A percentile compares a stretch with the other conserved stretches of the same genome.
Conservation (phyloP, 37 sponge, comb jelly and placozoan species). For the Oscarella lobularis region DNA sequence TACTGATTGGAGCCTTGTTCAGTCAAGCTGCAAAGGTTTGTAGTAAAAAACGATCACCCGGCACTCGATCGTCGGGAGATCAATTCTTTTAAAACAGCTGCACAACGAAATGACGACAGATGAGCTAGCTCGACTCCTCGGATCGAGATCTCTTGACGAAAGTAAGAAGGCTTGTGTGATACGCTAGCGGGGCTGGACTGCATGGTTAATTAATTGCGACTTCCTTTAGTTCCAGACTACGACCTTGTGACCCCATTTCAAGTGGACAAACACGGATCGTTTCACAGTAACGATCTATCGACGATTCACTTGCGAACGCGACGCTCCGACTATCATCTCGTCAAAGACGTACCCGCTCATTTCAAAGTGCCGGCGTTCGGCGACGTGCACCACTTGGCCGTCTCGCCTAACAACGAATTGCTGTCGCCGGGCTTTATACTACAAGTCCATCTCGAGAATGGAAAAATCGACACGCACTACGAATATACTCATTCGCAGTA, state of each 20-base stretch:
- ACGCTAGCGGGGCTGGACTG: too few relatives aligned
- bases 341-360: slow-evolving; percentile 1
- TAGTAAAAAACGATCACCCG: too few relatives aligned
- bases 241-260: neutral
- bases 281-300: neutral
- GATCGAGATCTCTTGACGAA: neutral
- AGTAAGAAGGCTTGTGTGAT: too few relatives aligned
- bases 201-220: too few relatives aligned
- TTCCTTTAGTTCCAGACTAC: neutral
- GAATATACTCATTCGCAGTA: neutral
- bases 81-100: too few relatives aligned
- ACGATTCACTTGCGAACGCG: neutral
- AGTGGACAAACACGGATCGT: neutral
- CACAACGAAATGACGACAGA: neutral
- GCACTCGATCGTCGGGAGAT: too few relatives aligned
- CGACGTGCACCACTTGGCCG: neutral
- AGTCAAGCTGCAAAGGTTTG: too few relatives aligned
- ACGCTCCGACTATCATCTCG: neutral
- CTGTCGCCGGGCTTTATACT: neutral
- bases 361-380: neutral
- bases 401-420: neutral
- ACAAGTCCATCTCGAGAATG: neutral
- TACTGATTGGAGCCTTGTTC: too few relatives aligned
- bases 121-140: neutral
- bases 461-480: neutral